phyloP scores from a whole-genome alignment of 2,797 vertebrate species.

The Hirundo rustica region DNA sequence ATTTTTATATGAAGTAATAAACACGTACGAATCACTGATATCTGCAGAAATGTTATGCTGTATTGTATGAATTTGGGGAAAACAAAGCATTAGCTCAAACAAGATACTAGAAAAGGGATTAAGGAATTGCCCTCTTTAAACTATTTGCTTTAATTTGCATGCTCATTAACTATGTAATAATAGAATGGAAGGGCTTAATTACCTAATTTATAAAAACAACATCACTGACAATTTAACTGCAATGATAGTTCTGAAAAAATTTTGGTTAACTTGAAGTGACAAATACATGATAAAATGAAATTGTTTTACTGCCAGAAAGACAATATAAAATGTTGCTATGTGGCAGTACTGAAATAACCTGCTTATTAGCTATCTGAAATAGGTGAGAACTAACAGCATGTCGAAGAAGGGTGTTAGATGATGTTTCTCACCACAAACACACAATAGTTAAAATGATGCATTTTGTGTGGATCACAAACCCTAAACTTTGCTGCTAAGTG shows the following conservation, averaged over 20 bases:
- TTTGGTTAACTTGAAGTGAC: background rate
- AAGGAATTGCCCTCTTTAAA: background rate
- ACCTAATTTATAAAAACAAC: background rate
- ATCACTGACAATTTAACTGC: background rate
- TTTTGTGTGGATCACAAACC: background rate
- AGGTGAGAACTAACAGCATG: background rate
- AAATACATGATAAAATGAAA: background rate
- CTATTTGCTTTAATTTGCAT: conserved; percentile 1
- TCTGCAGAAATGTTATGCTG: background rate
- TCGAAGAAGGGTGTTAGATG: background rate
- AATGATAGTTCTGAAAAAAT: background rate
- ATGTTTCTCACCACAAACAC: background rate
- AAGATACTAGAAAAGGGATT: background rate
- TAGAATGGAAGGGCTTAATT: background rate
- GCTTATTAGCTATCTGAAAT: background rate
- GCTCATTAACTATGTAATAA: background rate
- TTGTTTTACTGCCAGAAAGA: background rate
- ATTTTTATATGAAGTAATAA: background rate
- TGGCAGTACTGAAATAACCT: background rate
- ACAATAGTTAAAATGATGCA: background rate
- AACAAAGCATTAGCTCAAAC: background rate
- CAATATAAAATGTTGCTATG: background rate
- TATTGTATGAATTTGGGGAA: background rate
- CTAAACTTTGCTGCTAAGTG: background rate
- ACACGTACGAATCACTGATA: background rate